Evolutionary conservation across 2,888 invertebrate species (phyloP).

Genomic region (Drosophila lutescens): DNA sequence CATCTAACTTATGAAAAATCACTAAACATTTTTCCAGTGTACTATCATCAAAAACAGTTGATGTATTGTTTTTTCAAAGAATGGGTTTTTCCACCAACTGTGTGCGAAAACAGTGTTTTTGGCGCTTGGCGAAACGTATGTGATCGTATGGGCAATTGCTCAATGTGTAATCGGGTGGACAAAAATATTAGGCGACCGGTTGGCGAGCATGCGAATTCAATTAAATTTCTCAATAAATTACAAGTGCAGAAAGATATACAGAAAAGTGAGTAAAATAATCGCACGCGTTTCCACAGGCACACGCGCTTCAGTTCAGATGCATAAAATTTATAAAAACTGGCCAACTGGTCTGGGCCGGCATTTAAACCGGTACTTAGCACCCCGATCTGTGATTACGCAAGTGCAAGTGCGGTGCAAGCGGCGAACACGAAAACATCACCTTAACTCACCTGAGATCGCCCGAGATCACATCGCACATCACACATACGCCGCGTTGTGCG

Average conservation of each 20-base stretch:
- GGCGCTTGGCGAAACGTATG: constrained; percentile 10
- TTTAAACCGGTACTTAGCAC: constrained; percentile 74
- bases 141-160: constrained; percentile 51
- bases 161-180: constrained; percentile 56
- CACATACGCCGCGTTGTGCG: constrained; percentile 53
- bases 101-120: not conserved
- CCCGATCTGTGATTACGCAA: constrained; percentile 64
- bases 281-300: constrained; percentile 45
- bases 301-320: constrained; percentile 61
- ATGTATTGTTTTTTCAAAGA: constrained; percentile 12
- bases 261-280: constrained; percentile 37
- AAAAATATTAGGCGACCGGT: constrained; percentile 59
- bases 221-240: constrained; percentile 78
- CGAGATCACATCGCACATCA: constrained; percentile 28
- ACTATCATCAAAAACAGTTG: constrained; percentile 9
- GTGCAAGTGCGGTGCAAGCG: constrained; percentile 16
- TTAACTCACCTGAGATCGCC: constrained; percentile 24
- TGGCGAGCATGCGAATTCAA: constrained; percentile 67
- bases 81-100: constrained; percentile 7
- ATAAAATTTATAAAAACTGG: constrained; percentile 47
- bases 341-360: constrained; percentile 31
- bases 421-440: constrained; percentile 42
- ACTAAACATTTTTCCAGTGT: not conserved
- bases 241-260: constrained; percentile 58
- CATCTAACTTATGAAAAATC: not conserved